phyloP scores from a whole-genome alignment of 2,888 invertebrate genomes.

The Ophonus ardosiacus region DNA sequence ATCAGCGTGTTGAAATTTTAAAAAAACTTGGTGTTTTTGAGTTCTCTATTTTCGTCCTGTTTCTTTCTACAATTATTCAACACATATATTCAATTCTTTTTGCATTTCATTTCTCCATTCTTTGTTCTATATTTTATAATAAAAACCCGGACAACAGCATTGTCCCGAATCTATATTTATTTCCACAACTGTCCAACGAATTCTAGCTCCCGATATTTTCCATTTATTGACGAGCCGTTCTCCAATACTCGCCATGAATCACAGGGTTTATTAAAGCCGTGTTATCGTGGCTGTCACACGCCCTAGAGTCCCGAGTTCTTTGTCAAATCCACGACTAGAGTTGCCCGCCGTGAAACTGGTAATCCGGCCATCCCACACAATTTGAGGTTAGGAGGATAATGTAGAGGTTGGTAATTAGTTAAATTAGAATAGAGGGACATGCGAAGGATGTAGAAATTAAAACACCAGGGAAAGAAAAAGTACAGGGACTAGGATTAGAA shows the following conservation, averaged over 20 bases:
- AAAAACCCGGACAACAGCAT: background rate
- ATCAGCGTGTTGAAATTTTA: too few species aligned
- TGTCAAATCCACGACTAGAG: conserved; percentile 10
- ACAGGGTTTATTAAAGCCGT: conserved; percentile 17
- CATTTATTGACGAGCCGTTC: background rate
- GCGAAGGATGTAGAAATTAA: too few species aligned
- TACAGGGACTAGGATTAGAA: too few species aligned
- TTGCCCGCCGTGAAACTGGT: conserved; percentile 38
- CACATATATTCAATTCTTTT: too few species aligned
- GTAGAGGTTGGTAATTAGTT: too few species aligned
- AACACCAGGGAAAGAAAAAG: too few species aligned
- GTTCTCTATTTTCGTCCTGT: too few species aligned
- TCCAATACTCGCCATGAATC: background rate
- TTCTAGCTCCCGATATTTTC: background rate
- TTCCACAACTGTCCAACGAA: background rate
- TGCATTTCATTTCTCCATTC: background rate
- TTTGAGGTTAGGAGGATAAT: background rate
- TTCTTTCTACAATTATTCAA: too few species aligned
- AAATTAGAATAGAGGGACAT: too few species aligned
- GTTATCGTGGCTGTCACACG: conserved; percentile 26
- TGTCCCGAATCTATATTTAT: background rate
- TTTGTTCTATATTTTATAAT: background rate
- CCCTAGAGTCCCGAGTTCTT: conserved; percentile 1
- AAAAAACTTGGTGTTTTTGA: too few species aligned
- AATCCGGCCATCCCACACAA: background rate